Conservation (phyloP, 2,888 invertebrate species). For the Charanyca ferruginea region DNA sequence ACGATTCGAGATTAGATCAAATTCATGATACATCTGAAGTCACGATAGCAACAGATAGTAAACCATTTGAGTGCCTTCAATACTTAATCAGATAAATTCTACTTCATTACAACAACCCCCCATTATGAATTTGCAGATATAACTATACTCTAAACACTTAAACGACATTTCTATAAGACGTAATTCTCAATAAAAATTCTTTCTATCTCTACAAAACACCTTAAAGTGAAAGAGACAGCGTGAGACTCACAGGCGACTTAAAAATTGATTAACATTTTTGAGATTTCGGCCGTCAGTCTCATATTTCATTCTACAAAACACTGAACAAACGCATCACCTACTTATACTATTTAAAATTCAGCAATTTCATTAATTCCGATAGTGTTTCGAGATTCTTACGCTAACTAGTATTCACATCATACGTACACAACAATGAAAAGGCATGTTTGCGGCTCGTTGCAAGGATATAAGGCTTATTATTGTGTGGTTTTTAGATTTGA, state of each 20-base stretch:
- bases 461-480: slow-evolving; percentile 66
- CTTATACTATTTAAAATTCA: slow-evolving; percentile 60
- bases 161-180: background rate
- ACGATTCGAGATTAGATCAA: no score
- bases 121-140: no score
- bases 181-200: background rate
- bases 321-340: slow-evolving; percentile 57
- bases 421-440: slow-evolving; percentile 82
- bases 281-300: background rate
- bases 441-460: slow-evolving; percentile 80
- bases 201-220: background rate
- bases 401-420: slow-evolving; percentile 76
- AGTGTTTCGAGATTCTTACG: slow-evolving; percentile 79
- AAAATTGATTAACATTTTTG: slow-evolving; percentile 4
- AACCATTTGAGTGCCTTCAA: background rate
- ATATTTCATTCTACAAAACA: slow-evolving; percentile 52
- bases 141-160: background rate
- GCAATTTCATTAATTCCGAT: slow-evolving; percentile 64
- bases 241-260: background rate
- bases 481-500: slow-evolving; percentile 63
- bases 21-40: no score
- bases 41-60: background rate
- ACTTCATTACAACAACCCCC: no score
- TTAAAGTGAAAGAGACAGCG: background rate
- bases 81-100: slow-evolving; percentile 21